These are phyloP conservation scores for Tychaedon coryphoeus DNA, from an alignment of 2,113 vertebrate species.

Conservation along the genomic window DNA sequence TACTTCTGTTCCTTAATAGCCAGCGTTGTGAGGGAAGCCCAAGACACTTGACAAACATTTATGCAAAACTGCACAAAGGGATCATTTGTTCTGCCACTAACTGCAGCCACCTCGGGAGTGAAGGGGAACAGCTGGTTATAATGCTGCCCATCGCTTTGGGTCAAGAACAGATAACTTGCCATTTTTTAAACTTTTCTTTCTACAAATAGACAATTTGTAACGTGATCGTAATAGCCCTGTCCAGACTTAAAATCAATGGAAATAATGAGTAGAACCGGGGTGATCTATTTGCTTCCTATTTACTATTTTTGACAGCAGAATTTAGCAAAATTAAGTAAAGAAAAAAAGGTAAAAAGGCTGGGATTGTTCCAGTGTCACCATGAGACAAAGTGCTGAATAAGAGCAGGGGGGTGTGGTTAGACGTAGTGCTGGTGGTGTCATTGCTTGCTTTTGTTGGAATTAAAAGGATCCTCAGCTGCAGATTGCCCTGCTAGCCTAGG, in stretches of 20 bases:
- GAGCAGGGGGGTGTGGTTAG: background rate
- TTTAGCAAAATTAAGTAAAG: background rate
- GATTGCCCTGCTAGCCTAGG: background rate
- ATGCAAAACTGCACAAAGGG: conserved; percentile 53
- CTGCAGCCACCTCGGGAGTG: background rate
- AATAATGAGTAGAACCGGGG: background rate
- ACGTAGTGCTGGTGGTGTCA: background rate
- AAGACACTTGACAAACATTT: conserved; percentile 51
- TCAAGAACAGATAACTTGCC: background rate
- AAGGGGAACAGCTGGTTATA: conserved; percentile 24
- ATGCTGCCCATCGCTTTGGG: conserved; percentile 8
- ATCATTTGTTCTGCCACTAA: conserved; percentile 40
- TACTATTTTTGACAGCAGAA: background rate
- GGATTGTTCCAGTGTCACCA: background rate
- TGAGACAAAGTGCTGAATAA: background rate
- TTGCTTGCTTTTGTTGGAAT: background rate
- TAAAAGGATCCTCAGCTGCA: background rate
- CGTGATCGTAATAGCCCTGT: background rate
- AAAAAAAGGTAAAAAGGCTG: background rate
- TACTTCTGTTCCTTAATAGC: conserved; percentile 41
- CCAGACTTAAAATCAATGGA: conserved; percentile 30
- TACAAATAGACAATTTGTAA: conserved; percentile 1
- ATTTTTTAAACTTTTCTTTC: conserved; percentile 17
- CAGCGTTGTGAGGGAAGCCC: background rate
- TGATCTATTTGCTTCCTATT: conserved; percentile 1